Evolutionary conservation across 2,113 vertebrate genomes (phyloP).

Genomic region (Lophotis ruficrista): DNA sequence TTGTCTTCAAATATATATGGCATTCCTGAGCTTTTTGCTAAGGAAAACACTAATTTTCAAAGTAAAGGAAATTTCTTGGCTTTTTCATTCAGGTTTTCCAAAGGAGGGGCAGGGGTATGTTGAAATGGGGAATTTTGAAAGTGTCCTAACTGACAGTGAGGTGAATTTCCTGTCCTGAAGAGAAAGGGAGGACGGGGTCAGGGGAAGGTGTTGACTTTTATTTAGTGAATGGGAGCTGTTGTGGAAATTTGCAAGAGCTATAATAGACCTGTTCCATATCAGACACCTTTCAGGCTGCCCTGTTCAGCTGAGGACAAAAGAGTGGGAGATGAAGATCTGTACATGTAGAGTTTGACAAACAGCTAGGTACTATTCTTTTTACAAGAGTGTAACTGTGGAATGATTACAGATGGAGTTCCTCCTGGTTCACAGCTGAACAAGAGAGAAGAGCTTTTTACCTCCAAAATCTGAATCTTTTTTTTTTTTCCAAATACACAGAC

Average conservation of each 20-base stretch:
- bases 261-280: not conserved
- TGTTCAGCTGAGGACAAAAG: not conserved
- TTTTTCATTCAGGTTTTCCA: not conserved
- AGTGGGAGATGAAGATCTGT: not conserved
- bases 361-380: not conserved
- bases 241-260: not conserved
- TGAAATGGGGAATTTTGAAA: not conserved
- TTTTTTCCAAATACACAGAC: not conserved
- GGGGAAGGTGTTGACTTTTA: accelerated
- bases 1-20: not conserved
- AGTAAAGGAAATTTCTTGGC: not conserved
- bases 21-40: not conserved
- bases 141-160: not conserved
- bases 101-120: accelerated
- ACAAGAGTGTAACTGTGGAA: not conserved
- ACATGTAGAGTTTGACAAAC: not conserved
- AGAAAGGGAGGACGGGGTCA: not conserved
- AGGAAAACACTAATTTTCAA: not conserved
- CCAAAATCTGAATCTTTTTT: not conserved
- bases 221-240: not conserved
- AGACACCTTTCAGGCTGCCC: not conserved
- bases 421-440: not conserved
- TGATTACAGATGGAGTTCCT: not conserved
- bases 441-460: not conserved
- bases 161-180: not conserved